Evolutionary conservation across 2,888 invertebrate genomes (phyloP).

Genomic region (Sesia apiformis): DNA sequence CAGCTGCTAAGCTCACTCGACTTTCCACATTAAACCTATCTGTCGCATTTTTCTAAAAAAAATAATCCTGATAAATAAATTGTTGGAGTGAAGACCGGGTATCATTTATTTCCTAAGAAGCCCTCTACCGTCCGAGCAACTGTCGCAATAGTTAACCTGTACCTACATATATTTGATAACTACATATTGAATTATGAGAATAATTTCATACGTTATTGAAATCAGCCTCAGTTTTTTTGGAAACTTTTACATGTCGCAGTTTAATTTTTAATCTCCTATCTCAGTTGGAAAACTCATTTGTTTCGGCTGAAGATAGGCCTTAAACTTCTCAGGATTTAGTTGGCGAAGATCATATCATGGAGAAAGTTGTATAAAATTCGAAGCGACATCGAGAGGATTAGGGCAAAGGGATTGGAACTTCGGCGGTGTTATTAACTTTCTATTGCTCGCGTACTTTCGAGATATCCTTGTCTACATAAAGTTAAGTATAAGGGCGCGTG

Average conservation of each 20-base stretch:
- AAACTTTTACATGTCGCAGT: not conserved
- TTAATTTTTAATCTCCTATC: not conserved
- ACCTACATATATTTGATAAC: no score
- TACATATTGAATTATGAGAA: no score
- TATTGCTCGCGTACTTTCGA: conserved; percentile 31
- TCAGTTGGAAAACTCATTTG: not conserved
- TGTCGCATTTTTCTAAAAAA: no score
- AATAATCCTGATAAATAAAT: no score
- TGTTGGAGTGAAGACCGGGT: no score
- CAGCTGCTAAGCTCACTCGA: no score
- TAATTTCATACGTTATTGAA: no score
- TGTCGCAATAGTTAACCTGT: no score
- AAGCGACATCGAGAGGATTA: conserved; percentile 36
- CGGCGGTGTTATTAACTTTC: conserved; percentile 35
- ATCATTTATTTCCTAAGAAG: no score
- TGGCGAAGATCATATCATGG: conserved; percentile 25
- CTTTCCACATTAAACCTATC: no score
- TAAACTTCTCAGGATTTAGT: conserved; percentile 12
- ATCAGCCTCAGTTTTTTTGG: no score
- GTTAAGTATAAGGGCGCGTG: conserved; percentile 1
- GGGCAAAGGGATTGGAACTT: conserved; percentile 35
- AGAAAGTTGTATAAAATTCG: conserved; percentile 32
- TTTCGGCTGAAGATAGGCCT: not conserved
- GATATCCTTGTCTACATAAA: not conserved
- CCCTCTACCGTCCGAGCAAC: no score